phyloP scores from a whole-genome alignment of 1,140 invertebrate species.

The Armadillidium nasatum region DNA sequence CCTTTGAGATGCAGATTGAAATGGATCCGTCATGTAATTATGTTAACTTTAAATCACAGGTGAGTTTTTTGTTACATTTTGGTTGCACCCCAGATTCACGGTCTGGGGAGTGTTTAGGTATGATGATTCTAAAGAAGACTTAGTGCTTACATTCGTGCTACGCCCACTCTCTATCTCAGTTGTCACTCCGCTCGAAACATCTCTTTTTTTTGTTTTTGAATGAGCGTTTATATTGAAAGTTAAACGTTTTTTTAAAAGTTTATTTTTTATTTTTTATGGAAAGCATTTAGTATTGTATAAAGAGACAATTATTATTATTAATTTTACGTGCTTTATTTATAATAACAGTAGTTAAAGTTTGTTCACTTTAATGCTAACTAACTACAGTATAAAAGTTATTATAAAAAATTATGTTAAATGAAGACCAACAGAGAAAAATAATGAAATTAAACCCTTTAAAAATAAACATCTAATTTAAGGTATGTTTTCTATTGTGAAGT shows the following conservation, averaged over 20 bases:
- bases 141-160: neutral
- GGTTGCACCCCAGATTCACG: too few relatives aligned
- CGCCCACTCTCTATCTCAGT: neutral
- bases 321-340: too few relatives aligned
- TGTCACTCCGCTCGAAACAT: neutral
- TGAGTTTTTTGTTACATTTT: neutral
- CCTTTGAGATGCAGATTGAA: constrained; percentile 52
- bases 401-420: neutral
- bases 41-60: neutral
- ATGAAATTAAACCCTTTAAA: neutral
- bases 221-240: too few relatives aligned
- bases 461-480: neutral
- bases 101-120: too few relatives aligned
- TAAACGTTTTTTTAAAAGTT: too few relatives aligned
- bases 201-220: neutral
- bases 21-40: neutral
- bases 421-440: too few relatives aligned
- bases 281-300: too few relatives aligned
- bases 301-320: too few relatives aligned
- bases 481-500: neutral
- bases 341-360: too few relatives aligned
- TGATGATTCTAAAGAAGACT: neutral
- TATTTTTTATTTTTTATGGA: too few relatives aligned
- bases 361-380: neutral
- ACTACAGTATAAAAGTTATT: neutral